These are phyloP conservation scores for Pilophorus perplexus DNA, from an alignment of 2,888 invertebrate genomes.

Conservation along the genomic window DNA sequence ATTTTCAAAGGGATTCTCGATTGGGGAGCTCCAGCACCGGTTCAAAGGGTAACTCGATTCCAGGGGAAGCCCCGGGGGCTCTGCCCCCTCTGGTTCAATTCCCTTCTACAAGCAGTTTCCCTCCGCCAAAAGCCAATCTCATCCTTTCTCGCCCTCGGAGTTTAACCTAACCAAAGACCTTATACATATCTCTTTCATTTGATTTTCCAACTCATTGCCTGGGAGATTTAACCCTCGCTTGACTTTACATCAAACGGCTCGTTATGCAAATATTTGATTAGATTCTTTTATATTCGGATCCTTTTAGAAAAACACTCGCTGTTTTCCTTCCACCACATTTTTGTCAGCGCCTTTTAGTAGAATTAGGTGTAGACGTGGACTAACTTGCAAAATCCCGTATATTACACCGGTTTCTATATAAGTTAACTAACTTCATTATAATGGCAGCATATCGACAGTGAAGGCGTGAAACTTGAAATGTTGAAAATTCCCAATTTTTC, in stretches of 20 bases:
- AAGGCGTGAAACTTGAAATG: too few species aligned
- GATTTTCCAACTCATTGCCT: conserved; percentile 26
- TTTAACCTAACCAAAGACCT: conserved; percentile 17
- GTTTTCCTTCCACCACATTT: too few species aligned
- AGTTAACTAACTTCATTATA: too few species aligned
- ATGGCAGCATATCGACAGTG: too few species aligned
- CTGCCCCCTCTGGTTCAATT: background rate
- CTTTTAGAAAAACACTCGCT: too few species aligned
- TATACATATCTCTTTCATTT: conserved; percentile 36
- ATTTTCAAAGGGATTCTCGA: background rate
- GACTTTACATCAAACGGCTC: conserved; percentile 1
- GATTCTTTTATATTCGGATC: background rate
- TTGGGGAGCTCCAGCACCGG: conserved; percentile 19
- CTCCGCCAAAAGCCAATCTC: conserved; percentile 7
- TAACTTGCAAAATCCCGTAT: too few species aligned
- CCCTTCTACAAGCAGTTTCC: background rate
- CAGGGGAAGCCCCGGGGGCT: conserved; percentile 15
- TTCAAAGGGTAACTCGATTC: conserved; percentile 29
- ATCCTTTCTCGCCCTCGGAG: conserved; percentile 19
- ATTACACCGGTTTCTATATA: too few species aligned
- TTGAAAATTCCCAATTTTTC: too few species aligned
- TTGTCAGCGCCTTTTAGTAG: too few species aligned
- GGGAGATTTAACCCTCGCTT: conserved; percentile 7
- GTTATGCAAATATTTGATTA: conserved; percentile 24
- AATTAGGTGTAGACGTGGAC: too few species aligned